phyloP scores from a whole-genome alignment of 2,113 vertebrate genomes.

The Thryonomys swinderianus region DNA sequence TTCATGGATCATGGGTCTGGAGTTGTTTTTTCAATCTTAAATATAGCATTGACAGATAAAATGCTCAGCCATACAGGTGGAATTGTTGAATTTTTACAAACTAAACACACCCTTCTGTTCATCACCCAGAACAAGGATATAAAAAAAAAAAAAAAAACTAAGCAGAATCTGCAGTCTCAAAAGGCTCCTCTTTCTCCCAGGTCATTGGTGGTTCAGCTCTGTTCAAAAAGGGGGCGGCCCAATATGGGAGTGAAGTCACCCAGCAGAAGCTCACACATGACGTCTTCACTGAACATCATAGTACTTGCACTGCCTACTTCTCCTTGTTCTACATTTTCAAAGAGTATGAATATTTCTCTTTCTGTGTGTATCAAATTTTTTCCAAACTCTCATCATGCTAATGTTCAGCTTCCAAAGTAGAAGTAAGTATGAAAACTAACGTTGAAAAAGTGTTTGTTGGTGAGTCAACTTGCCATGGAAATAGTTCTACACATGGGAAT shows the following conservation, averaged over 20 bases:
- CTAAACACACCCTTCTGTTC: not conserved
- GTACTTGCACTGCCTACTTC: not conserved
- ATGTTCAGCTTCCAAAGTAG: not conserved
- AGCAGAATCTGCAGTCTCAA: not conserved
- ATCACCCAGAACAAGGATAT: not conserved
- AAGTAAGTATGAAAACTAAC: not conserved
- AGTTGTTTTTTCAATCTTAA: not conserved
- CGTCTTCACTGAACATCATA: not conserved
- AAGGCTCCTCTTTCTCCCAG: not conserved
- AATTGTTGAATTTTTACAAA: not conserved
- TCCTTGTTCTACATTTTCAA: not conserved
- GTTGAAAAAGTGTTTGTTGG: not conserved
- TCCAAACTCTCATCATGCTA: not conserved
- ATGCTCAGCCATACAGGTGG: not conserved
- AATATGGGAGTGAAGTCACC: not conserved
- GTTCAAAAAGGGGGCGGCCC: not conserved
- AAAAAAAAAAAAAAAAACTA: too few relatives aligned
- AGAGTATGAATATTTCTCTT: not conserved
- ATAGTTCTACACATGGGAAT: not conserved
- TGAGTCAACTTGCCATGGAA: not conserved
- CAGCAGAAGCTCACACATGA: rapidly evolving
- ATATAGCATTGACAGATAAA: not conserved
- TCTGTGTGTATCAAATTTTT: not conserved
- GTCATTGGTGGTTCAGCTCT: not conserved
- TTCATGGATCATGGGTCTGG: not conserved